Evolutionary conservation across 2,113 vertebrate genomes (phyloP).

Genomic region (Acanthochromis polyacanthus): DNA sequence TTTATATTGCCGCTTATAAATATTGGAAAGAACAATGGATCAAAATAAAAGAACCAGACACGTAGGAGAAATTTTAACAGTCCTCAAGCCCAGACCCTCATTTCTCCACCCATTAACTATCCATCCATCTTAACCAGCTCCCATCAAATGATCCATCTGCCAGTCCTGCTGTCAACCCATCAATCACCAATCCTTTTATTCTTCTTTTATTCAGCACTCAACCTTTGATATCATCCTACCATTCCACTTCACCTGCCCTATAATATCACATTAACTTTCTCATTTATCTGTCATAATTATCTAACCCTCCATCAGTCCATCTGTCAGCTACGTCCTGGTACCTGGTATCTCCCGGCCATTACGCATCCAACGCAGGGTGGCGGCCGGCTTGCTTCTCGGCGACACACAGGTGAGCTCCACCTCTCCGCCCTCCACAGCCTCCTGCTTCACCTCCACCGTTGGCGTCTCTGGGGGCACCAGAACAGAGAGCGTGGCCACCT

Average conservation of each 20-base stretch:
- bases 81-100: constrained; percentile 3
- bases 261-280: constrained; percentile 52
- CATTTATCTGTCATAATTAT: constrained; percentile 41
- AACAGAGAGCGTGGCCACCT: constrained; percentile 92
- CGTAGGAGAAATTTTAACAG: constrained; percentile 12
- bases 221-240: constrained; percentile 46
- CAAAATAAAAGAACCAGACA: constrained; percentile 17
- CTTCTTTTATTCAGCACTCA: constrained; percentile 44
- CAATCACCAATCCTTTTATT: constrained; percentile 56
- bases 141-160: constrained; percentile 52
- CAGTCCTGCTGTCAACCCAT: constrained; percentile 46
- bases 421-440: constrained; percentile 90
- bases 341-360: constrained; percentile 89
- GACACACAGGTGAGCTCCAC: constrained; percentile 90
- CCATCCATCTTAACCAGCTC: constrained; percentile 51
- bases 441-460: constrained; percentile 89
- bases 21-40: constrained; percentile 33
- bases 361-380: constrained; percentile 89
- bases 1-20: not conserved
- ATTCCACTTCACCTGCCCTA: constrained; percentile 44
- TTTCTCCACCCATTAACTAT: constrained; percentile 30
- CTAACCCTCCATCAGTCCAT: constrained; percentile 30
- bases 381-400: constrained; percentile 88
- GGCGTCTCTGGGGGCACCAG: constrained; percentile 89
- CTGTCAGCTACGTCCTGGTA: constrained; percentile 54